phyloP scores from a whole-genome alignment of 2,888 invertebrate species.

The Mylabris sibirica region DNA sequence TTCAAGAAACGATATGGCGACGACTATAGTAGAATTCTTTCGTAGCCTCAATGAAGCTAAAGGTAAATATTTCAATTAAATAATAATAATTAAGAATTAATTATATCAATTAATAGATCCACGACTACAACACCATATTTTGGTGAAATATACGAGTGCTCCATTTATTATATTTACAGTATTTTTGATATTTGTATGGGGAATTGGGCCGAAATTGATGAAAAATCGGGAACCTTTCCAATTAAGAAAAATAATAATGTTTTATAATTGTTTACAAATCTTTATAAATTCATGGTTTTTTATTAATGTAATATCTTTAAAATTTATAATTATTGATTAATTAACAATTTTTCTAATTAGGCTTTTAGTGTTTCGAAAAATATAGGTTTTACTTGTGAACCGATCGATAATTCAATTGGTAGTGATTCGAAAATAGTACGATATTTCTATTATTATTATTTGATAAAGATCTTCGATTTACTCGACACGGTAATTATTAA shows the following conservation, averaged over 20 bases:
- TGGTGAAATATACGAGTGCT: background rate
- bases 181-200: constrained; percentile 19
- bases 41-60: background rate
- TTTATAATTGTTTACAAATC: constrained; percentile 71
- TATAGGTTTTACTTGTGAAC: background rate
- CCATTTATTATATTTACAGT: background rate
- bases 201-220: constrained; percentile 70
- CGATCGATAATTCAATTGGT: background rate
- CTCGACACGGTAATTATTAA: constrained; percentile 68
- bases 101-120: background rate
- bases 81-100: background rate
- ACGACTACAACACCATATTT: background rate
- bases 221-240: constrained; percentile 66
- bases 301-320: background rate
- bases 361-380: background rate
- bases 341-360: background rate
- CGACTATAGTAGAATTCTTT: background rate
- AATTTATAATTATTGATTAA: background rate
- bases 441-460: constrained; percentile 71
- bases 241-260: constrained; percentile 65
- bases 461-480: constrained; percentile 75
- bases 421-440: constrained; percentile 25
- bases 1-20: background rate
- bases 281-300: constrained; percentile 18
- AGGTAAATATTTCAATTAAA: background rate